Evolutionary conservation across 1,140 invertebrate species (phyloP).

Genomic region (Scaptomyza hsui): DNA sequence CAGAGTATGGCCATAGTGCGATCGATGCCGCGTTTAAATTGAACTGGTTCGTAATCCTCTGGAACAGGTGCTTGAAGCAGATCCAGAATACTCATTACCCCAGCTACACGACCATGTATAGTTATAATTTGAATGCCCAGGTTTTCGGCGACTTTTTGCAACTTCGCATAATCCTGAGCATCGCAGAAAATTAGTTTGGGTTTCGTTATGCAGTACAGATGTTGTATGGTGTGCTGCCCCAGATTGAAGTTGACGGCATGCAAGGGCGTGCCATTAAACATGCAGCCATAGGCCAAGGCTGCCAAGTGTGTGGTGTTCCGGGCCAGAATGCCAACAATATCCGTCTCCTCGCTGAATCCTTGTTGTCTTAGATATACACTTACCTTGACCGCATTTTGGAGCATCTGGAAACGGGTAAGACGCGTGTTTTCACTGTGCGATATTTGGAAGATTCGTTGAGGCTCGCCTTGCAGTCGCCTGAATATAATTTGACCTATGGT

Average conservation of each 20-base stretch:
- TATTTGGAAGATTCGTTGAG: conserved; percentile 67
- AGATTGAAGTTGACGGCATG: conserved; percentile 69
- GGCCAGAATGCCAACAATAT: conserved; percentile 69
- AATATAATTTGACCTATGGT: conserved; percentile 69
- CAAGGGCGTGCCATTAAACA: conserved; percentile 76
- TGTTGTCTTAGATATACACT: conserved; percentile 49
- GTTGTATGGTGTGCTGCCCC: conserved; percentile 58
- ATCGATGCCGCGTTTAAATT: conserved; percentile 59
- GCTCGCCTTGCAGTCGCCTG: conserved; percentile 52
- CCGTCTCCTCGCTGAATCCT: conserved; percentile 49
- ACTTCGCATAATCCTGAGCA: conserved; percentile 48
- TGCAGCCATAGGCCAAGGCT: conserved; percentile 68
- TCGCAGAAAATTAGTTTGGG: conserved; percentile 79
- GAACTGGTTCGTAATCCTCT: conserved; percentile 51
- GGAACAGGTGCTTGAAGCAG: conserved; percentile 49
- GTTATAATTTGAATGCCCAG: conserved; percentile 51
- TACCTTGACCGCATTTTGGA: conserved; percentile 57
- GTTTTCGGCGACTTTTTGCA: conserved; percentile 44
- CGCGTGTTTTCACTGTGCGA: conserved; percentile 72
- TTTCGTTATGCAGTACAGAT: conserved; percentile 66
- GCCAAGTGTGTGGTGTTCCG: conserved; percentile 66
- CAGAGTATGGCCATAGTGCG: conserved; percentile 83
- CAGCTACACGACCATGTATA: conserved; percentile 48
- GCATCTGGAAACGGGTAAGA: conserved; percentile 61
- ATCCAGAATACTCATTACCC: conserved; percentile 49